Conservation (phyloP, 2,113 vertebrate species). For the Holacanthus passer region DNA sequence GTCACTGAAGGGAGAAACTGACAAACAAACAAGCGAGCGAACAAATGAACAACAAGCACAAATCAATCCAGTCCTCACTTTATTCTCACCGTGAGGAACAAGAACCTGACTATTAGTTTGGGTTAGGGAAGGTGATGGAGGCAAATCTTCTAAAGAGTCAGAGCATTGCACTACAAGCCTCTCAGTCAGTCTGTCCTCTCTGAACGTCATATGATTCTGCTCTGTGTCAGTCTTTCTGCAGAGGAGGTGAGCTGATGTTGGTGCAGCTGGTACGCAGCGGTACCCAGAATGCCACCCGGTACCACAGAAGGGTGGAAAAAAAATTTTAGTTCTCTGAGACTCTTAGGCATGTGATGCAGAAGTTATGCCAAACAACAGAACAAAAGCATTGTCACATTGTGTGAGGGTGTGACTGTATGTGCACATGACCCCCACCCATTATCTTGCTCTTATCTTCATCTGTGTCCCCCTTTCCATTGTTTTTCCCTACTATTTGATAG, state of each 20-base stretch:
- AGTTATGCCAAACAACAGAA: constrained; percentile 57
- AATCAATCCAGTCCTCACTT: background rate
- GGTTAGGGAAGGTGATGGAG: background rate
- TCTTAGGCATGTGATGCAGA: constrained; percentile 57
- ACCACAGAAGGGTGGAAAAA: constrained; percentile 16
- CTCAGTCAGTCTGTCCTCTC: constrained; percentile 41
- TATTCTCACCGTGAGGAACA: background rate
- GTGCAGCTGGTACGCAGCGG: constrained; percentile 57
- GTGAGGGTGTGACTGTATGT: constrained; percentile 17
- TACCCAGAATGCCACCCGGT: constrained; percentile 58
- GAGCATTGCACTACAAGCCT: constrained; percentile 26
- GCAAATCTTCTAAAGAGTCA: constrained; percentile 36
- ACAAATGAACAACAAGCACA: constrained; percentile 12
- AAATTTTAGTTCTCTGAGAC: constrained; percentile 35
- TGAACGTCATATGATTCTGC: constrained; percentile 64
- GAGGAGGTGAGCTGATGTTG: constrained; percentile 54
- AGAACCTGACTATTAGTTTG: background rate
- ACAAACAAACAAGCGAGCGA: background rate
- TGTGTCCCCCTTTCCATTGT: background rate
- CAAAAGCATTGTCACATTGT: constrained; percentile 40
- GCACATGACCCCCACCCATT: too few species aligned
- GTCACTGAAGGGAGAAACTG: background rate
- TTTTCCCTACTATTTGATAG: background rate
- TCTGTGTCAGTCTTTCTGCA: constrained; percentile 45
- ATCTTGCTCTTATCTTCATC: background rate